A percentile compares a stretch with the other conserved stretches of the same genome.
Evolutionary conservation across 37 sponge, comb jelly and placozoan species (phyloP).

Genomic region (Axinella damicornis): DNA sequence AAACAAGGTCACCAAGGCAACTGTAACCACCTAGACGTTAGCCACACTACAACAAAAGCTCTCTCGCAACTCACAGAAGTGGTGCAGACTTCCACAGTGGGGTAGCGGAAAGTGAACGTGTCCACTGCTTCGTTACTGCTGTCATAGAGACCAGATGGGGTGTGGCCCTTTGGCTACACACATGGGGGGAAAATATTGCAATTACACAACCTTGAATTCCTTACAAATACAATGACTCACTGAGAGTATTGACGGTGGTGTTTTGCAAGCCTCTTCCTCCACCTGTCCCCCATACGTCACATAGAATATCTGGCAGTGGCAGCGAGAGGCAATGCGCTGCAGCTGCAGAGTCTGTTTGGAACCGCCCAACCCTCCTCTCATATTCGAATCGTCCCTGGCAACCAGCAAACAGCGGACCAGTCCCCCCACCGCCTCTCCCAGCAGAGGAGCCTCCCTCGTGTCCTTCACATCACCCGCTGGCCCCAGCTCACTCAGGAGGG

Average conservation of each 20-base stretch:
- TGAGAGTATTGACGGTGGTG: background rate
- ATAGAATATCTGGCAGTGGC: constrained; percentile 84
- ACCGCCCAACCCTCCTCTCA: background rate
- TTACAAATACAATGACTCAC: background rate
- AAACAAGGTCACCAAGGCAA: too few species aligned
- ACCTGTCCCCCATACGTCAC: constrained; percentile 66
- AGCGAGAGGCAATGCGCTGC: constrained; percentile 86
- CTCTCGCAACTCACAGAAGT: constrained; percentile 72
- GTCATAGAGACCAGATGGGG: background rate
- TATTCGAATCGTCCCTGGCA: background rate
- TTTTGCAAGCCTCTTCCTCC: background rate
- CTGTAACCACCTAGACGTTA: too few species aligned
- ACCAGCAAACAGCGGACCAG: constrained; percentile 52
- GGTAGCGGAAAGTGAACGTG: constrained; percentile 86
- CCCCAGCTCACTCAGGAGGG: constrained; percentile 38
- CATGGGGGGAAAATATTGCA: background rate
- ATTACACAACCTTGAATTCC: too few species aligned
- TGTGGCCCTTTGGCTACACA: background rate
- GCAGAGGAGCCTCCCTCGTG: background rate
- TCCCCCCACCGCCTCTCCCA: constrained; percentile 85
- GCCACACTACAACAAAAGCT: too few species aligned
- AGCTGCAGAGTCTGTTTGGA: constrained; percentile 37
- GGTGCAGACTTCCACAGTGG: constrained; percentile 76
- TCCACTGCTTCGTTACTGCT: constrained; percentile 61
- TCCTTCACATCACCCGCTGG: constrained; percentile 5